Evolutionary conservation across 2,888 invertebrate species (phyloP).

Genomic region (Nomada ferruginata): DNA sequence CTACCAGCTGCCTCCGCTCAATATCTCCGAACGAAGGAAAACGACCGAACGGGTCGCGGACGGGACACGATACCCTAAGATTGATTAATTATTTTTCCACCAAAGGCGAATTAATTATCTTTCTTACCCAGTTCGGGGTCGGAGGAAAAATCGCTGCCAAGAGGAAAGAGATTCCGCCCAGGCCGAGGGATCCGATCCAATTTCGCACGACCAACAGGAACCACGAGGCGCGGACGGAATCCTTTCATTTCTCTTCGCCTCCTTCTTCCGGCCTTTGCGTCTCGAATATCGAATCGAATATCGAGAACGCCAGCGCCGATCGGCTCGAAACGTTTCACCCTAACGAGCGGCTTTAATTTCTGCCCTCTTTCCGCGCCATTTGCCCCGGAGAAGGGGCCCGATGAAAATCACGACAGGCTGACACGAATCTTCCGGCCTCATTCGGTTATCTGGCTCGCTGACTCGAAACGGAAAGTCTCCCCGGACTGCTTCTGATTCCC

Average conservation of each 20-base stretch:
- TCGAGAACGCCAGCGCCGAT: conserved; percentile 57
- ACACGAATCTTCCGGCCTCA: conserved; percentile 54
- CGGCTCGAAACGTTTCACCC: conserved; percentile 54
- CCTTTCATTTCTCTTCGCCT: conserved; percentile 43
- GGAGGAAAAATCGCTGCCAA: background rate
- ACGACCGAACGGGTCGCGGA: too few relatives aligned
- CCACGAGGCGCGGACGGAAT: conserved; percentile 14
- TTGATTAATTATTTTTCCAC: too few relatives aligned
- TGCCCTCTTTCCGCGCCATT: conserved; percentile 72
- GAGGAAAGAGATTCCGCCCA: background rate
- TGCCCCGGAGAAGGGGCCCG: conserved; percentile 53
- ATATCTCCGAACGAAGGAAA: too few relatives aligned
- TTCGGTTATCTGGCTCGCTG: conserved; percentile 57
- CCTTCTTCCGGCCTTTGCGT: conserved; percentile 49
- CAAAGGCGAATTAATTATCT: too few relatives aligned
- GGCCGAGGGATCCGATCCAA: conserved; percentile 36
- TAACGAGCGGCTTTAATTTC: conserved; percentile 74
- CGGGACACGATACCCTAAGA: too few relatives aligned
- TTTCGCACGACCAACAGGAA: conserved; percentile 43
- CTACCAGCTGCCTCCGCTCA: too few relatives aligned
- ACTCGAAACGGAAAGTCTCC: background rate
- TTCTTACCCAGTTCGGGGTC: too few relatives aligned
- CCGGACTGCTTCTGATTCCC: background rate
- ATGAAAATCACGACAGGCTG: conserved; percentile 63
- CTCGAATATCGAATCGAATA: conserved; percentile 63